phyloP scores from a whole-genome alignment of 2,888 invertebrate species.

The Ctenicera cuprea region DNA sequence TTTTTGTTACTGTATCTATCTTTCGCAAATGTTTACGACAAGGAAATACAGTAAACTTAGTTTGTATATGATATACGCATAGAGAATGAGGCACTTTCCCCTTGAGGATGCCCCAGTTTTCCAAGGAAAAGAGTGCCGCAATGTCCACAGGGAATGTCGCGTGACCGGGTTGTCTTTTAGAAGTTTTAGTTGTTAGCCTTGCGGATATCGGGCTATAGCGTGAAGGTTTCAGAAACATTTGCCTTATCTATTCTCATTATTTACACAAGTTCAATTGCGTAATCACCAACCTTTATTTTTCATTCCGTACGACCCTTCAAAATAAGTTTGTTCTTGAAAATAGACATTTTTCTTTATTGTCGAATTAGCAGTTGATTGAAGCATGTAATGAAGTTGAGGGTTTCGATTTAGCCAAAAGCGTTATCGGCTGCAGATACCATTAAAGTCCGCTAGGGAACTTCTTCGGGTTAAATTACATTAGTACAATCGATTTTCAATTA shows the following conservation, averaged over 20 bases:
- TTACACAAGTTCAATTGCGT: neutral
- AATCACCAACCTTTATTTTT: conserved; percentile 5
- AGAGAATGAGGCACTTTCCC: conserved; percentile 25
- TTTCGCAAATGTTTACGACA: conserved; percentile 16
- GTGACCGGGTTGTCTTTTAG: conserved; percentile 24
- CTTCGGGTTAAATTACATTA: conserved; percentile 33
- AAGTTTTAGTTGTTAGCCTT: conserved; percentile 18
- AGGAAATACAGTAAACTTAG: conserved; percentile 19
- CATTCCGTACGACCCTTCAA: neutral
- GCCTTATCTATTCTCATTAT: neutral
- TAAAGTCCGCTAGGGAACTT: conserved; percentile 33
- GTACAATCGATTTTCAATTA: conserved; percentile 34
- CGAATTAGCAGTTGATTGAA: conserved; percentile 33
- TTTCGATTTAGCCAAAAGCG: conserved; percentile 29
- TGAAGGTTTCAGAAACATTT: conserved; percentile 1
- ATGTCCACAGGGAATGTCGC: conserved; percentile 11
- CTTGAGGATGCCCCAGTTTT: conserved; percentile 22
- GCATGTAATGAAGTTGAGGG: conserved; percentile 32
- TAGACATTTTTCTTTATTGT: conserved; percentile 30
- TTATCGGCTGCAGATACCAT: conserved; percentile 37
- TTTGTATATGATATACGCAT: conserved; percentile 29
- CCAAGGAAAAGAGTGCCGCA: conserved; percentile 12
- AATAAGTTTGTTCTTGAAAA: conserved; percentile 5
- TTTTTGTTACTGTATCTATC: neutral
- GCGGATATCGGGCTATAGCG: neutral